Percentiles rank a stretch among this genome's conserved stretches.
Evolutionary conservation across 2,888 invertebrate genomes (phyloP).

Genomic region (Drosophila antonietae): DNA sequence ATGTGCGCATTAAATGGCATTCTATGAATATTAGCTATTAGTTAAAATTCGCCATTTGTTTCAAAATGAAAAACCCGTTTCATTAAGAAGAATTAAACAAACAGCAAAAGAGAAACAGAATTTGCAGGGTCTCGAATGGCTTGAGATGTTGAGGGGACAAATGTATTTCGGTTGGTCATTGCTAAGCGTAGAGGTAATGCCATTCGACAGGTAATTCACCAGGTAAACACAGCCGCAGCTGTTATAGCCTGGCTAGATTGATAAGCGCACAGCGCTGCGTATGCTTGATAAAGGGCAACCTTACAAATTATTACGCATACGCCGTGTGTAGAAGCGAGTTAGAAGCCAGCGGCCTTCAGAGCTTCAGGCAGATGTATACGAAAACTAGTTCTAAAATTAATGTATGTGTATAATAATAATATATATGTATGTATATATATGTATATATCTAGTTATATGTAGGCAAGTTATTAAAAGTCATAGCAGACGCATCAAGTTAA

Average conservation of each 20-base stretch:
- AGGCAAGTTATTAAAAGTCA: constrained; percentile 4
- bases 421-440: constrained; percentile 4
- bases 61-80: constrained; percentile 13
- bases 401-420: constrained; percentile 5
- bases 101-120: background rate
- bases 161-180: constrained; percentile 17
- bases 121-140: background rate
- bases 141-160: constrained; percentile 2
- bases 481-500: constrained; percentile 52
- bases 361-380: constrained; percentile 35
- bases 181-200: constrained; percentile 11
- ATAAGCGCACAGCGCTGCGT: constrained; percentile 58
- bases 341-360: constrained; percentile 46
- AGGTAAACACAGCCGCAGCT: constrained; percentile 20
- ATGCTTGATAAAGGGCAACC: constrained; percentile 67
- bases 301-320: constrained; percentile 58
- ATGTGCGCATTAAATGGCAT: background rate
- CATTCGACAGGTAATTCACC: constrained; percentile 14
- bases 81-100: background rate
- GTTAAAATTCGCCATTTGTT: background rate
- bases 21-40: background rate
- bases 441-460: constrained; percentile 8
- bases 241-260: constrained; percentile 30
- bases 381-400: constrained; percentile 68
- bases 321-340: constrained; percentile 21